phyloP scores from a whole-genome alignment of 1,140 invertebrate species.

The Temnothorax longispinosus region DNA sequence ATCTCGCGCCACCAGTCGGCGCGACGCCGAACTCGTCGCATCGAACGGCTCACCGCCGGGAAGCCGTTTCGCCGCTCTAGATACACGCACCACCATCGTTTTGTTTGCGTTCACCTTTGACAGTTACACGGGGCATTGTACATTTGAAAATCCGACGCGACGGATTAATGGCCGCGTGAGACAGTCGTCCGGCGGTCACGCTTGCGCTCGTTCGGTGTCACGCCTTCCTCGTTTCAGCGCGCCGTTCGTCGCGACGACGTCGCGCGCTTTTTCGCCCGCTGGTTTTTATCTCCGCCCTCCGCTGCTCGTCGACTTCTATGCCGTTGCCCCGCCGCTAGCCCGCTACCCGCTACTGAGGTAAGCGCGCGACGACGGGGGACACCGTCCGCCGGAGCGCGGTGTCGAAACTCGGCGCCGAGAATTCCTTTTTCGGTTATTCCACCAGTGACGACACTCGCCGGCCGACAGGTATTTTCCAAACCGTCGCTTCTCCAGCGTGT shows the following conservation, averaged over 20 bases:
- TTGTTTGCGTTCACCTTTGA: slow-evolving; percentile 70
- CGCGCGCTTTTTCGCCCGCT: no score
- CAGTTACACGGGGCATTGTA: slow-evolving; percentile 62
- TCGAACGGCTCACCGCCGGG: background rate
- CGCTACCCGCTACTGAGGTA: slow-evolving; percentile 20
- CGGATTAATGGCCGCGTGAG: slow-evolving; percentile 64
- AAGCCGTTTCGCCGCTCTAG: slow-evolving; percentile 18
- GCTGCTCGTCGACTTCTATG: background rate
- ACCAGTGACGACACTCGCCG: background rate
- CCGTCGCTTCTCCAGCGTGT: background rate
- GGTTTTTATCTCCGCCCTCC: no score
- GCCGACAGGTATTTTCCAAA: background rate
- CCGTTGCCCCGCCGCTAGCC: background rate
- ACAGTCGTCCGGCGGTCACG: background rate
- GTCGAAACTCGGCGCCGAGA: background rate
- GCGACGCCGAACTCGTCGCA: background rate
- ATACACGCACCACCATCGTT: slow-evolving; percentile 35
- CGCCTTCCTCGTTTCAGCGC: no score
- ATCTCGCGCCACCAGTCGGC: background rate
- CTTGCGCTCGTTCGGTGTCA: background rate
- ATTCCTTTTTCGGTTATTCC: background rate
- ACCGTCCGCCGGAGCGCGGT: background rate
- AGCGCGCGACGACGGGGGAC: background rate
- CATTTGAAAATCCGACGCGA: slow-evolving; percentile 74
- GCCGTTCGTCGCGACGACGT: no score